These are phyloP conservation scores for Tamandua tetradactyla DNA, from an alignment of 2,797 vertebrate species.

Conservation along the genomic window DNA sequence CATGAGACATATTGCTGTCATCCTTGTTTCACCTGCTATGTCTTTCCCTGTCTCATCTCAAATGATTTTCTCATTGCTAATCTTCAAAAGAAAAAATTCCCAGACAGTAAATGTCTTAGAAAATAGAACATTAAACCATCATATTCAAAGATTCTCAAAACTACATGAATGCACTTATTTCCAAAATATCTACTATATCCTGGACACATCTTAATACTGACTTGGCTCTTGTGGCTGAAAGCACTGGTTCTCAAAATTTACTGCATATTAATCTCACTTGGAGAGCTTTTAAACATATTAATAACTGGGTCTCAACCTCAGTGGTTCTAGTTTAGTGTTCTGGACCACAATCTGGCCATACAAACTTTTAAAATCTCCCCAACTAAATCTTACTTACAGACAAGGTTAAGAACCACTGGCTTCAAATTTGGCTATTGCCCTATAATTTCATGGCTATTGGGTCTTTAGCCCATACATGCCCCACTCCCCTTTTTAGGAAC, in stretches of 20 bases:
- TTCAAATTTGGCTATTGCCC: not conserved
- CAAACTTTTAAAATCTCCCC: not conserved
- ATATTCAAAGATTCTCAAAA: not conserved
- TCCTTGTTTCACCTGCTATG: constrained; percentile 34
- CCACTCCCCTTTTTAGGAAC: not conserved
- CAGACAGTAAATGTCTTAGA: not conserved
- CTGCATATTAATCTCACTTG: not conserved
- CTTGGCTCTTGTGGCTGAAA: not conserved
- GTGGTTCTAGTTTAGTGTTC: not conserved
- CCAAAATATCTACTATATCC: not conserved
- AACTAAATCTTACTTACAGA: not conserved
- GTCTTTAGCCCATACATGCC: not conserved
- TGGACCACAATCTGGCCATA: not conserved
- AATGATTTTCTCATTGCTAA: not conserved
- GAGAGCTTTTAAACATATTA: not conserved
- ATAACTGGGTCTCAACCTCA: not conserved
- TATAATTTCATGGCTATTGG: not conserved
- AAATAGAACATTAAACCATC: not conserved
- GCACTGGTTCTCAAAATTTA: not conserved
- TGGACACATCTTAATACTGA: not conserved
- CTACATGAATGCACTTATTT: not conserved
- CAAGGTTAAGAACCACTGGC: not conserved
- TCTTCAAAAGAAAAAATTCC: not conserved
- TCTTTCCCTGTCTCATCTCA: not conserved
- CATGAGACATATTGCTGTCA: not conserved